phyloP scores from a whole-genome alignment of 2,888 invertebrate genomes.

The Glyphotaelius pellucidus region DNA sequence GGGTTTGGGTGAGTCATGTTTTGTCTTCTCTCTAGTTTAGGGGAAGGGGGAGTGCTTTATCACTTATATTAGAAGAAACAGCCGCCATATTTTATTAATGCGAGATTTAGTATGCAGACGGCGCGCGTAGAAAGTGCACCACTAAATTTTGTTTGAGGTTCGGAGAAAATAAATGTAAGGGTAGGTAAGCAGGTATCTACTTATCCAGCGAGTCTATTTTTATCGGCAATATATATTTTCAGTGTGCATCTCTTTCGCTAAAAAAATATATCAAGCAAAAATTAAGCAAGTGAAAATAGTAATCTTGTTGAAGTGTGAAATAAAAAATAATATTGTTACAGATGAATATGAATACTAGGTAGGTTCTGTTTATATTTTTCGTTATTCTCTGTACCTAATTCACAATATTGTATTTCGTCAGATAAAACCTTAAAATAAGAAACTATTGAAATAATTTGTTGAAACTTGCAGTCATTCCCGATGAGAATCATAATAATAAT shows the following conservation, averaged over 20 bases:
- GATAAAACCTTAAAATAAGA: too few species aligned
- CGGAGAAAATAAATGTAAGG: neutral
- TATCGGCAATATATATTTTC: neutral
- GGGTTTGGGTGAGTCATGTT: conserved; percentile 60
- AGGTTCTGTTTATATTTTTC: too few species aligned
- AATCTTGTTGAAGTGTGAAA: neutral
- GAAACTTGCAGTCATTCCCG: too few species aligned
- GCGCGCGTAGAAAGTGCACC: conserved; percentile 22
- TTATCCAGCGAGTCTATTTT: neutral
- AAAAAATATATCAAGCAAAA: neutral
- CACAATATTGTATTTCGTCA: too few species aligned
- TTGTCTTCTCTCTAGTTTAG: conserved; percentile 60
- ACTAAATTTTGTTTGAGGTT: conserved; percentile 17
- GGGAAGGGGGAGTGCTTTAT: conserved; percentile 57
- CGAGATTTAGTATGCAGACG: conserved; percentile 42
- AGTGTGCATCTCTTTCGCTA: neutral
- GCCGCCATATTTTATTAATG: conserved; percentile 42
- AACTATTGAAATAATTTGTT: too few species aligned
- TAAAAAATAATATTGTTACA: neutral
- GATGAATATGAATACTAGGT: neutral
- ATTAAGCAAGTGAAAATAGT: neutral
- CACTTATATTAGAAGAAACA: conserved; percentile 45
- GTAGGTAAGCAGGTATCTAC: neutral
- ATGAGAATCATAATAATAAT: too few species aligned
- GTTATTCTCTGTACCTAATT: too few species aligned